Evolutionary conservation across 2,113 vertebrate species (phyloP), one percentile per base, ranked within the genome.

Genomic region (Ardeotis arabs): DNA sequence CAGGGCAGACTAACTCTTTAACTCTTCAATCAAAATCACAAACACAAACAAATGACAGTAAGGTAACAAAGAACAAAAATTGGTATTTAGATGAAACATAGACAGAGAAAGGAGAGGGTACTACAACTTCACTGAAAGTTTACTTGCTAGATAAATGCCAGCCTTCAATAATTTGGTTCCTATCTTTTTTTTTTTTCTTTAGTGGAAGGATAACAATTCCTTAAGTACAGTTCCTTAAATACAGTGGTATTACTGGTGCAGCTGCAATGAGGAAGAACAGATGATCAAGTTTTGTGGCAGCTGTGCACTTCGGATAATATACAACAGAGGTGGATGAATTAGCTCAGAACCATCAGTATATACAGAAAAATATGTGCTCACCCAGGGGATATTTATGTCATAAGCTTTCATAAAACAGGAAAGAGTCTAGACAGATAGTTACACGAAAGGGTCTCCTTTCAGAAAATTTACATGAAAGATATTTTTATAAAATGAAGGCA

Each of bases 361-460:
- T 55, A 68, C 31, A 76, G 35, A 72, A 96, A 95, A 80, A 78
- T 49, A 84, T 14, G 29, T 64, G 41, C 27, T 90, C 14, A 77
- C 74, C 52, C 69, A 49, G 20, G 64, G 33, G 90, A 92, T 6
- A 8, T 28, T 96, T 91, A 92, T 75, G 76, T 87, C 75, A 86
- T 76, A 70, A 91, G 12, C 4, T 90, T 84, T 95, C 3, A 5
- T 90, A 78, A 91, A 90, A 60, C 84, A 72, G 92, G 87, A 95
- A 96, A 78, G 37, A 80, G 67, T 95, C 90, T 95, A 96, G 95
- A 97, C 87, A 85, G 50, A 83, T 69, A 87, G 63, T 79, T 87
- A 37, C 35, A 59, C 1, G 3, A 87, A 81, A 72, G 12, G 7
- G 3, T 58, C 16, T 89, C 50, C 18, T 74, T 92, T 80, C 28